A percentile compares a stretch with the other conserved stretches of the same genome.
Conservation (phyloP, 2,113 vertebrate genomes). For the Tapirus terrestris region DNA sequence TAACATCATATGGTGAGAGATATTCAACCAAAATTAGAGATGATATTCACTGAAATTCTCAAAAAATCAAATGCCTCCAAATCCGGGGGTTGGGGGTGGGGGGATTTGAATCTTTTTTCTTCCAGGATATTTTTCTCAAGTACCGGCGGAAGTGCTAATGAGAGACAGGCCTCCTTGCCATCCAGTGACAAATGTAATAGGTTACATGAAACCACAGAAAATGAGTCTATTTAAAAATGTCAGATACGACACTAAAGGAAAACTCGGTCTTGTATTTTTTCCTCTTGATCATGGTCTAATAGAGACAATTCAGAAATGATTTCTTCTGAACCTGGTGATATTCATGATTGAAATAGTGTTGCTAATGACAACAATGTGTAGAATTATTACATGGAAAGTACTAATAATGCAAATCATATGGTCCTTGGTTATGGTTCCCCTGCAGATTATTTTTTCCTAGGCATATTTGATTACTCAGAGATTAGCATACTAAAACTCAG, state of each 20-base stretch:
- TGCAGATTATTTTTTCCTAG: slow-evolving; percentile 50
- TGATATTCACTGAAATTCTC: slow-evolving; percentile 64
- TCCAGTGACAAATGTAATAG: slow-evolving; percentile 77
- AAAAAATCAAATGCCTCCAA: slow-evolving; percentile 72
- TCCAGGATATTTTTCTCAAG: slow-evolving; percentile 77
- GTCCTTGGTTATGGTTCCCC: not conserved
- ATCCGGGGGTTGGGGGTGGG: not conserved
- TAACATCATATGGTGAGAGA: slow-evolving; percentile 62
- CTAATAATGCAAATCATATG: slow-evolving; percentile 80
- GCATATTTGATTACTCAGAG: slow-evolving; percentile 62
- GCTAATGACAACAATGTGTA: slow-evolving; percentile 82
- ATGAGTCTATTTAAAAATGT: slow-evolving; percentile 82
- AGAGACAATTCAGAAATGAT: slow-evolving; percentile 78
- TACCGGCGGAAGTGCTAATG: slow-evolving; percentile 80
- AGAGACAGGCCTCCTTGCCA: slow-evolving; percentile 79
- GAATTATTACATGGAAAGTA: slow-evolving; percentile 76
- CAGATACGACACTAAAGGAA: slow-evolving; percentile 74
- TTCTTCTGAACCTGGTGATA: slow-evolving; percentile 81
- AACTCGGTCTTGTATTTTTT: slow-evolving; percentile 73
- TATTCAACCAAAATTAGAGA: slow-evolving; percentile 71
- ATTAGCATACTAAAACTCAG: slow-evolving; percentile 67
- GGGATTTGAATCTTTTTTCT: slow-evolving; percentile 51
- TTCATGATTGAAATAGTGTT: slow-evolving; percentile 77
- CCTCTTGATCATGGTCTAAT: slow-evolving; percentile 79
- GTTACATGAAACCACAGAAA: slow-evolving; percentile 81